These are phyloP conservation scores for Otolemur crassicaudatus DNA, from an alignment of 2,797 vertebrate genomes.

Conservation along the genomic window DNA sequence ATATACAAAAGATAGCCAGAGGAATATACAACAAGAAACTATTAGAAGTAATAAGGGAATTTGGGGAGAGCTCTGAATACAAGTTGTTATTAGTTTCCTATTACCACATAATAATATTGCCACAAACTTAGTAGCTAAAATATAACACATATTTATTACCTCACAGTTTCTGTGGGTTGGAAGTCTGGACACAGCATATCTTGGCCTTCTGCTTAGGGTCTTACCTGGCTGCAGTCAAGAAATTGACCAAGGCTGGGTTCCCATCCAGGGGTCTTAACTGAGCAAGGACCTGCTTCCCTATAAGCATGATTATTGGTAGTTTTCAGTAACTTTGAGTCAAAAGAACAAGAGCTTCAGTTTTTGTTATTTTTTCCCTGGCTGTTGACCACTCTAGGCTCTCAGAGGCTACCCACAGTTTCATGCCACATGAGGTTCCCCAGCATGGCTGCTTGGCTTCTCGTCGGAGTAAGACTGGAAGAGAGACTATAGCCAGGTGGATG, in stretches of 20 bases:
- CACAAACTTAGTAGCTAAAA: background rate
- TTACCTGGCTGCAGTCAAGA: background rate
- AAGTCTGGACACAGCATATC: background rate
- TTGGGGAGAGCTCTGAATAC: background rate
- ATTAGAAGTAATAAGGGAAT: slow-evolving; percentile 1
- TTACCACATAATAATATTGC: background rate
- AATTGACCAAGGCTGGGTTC: background rate
- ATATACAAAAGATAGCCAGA: background rate
- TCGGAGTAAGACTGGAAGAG: background rate
- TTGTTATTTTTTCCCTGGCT: background rate
- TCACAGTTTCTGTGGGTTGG: background rate
- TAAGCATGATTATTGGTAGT: background rate
- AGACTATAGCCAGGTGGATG: background rate
- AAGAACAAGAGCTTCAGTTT: background rate
- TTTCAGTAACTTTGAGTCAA: background rate
- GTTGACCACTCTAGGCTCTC: background rate
- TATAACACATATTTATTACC: background rate
- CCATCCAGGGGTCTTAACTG: background rate
- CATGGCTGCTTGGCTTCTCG: background rate
- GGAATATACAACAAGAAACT: background rate
- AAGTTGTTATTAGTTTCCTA: background rate
- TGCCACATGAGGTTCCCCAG: background rate
- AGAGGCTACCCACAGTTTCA: background rate
- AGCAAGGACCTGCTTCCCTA: background rate
- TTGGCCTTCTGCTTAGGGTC: background rate